A percentile compares a stretch with the other conserved stretches of the same genome.
phyloP scores from a whole-genome alignment of 2,113 vertebrate species.

The Anseranas semipalmata region DNA sequence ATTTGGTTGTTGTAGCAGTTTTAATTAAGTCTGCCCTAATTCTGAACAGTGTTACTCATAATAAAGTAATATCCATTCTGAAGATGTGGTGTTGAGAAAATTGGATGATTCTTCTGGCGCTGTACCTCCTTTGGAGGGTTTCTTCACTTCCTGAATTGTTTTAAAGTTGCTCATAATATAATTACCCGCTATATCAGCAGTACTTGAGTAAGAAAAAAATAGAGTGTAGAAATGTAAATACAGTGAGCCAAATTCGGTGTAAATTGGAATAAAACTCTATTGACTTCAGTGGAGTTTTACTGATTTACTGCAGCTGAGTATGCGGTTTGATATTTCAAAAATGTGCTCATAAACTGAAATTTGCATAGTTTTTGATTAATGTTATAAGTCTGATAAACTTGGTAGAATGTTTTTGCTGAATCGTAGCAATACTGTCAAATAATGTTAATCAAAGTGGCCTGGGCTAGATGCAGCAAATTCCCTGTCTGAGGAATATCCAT shows the following conservation, averaged over 20 bases:
- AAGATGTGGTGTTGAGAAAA: conserved; percentile 17
- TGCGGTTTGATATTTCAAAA: neutral
- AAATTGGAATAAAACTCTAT: neutral
- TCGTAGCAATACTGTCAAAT: neutral
- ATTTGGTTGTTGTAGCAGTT: neutral
- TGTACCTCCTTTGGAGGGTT: neutral
- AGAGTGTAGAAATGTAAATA: neutral
- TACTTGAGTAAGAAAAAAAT: neutral
- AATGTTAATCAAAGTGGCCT: neutral
- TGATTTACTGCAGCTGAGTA: neutral
- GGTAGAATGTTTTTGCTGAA: neutral
- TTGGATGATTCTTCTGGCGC: neutral
- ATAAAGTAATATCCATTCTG: neutral
- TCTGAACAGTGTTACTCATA: neutral
- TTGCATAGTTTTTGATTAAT: neutral
- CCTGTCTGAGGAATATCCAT: neutral
- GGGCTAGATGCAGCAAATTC: neutral
- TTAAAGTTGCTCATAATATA: neutral
- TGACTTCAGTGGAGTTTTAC: neutral
- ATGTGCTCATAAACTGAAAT: neutral
- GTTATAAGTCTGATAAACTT: neutral
- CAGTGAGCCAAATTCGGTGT: neutral
- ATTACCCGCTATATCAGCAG: neutral
- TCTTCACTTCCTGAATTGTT: neutral
- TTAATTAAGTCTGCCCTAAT: neutral